These are phyloP conservation scores for Acanthopleura granulata DNA, from an alignment of 2,888 invertebrate species.

Conservation along the genomic window DNA sequence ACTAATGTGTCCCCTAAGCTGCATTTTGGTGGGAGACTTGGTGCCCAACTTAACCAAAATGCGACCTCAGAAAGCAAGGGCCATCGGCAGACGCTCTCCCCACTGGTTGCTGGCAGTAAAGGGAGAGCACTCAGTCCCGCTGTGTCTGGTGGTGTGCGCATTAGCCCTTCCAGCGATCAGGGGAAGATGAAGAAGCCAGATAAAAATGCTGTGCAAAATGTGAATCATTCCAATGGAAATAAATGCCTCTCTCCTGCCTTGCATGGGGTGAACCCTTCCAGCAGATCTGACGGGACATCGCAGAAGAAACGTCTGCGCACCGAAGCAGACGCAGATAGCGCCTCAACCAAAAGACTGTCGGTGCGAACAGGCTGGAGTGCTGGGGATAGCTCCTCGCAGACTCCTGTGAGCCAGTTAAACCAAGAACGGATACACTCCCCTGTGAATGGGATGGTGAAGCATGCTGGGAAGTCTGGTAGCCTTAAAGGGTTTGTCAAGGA, in stretches of 20 bases:
- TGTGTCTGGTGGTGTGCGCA: not conserved
- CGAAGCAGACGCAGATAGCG: not conserved
- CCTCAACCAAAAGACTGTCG: not conserved
- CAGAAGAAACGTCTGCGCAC: not conserved
- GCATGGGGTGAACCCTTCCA: not conserved
- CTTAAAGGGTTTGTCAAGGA: not conserved
- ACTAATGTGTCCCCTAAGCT: slow-evolving; percentile 4
- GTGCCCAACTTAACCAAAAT: not conserved
- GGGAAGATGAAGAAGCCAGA: not conserved
- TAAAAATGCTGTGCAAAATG: not conserved
- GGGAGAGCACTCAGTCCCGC: not conserved
- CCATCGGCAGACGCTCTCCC: not conserved
- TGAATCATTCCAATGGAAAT: slow-evolving; percentile 19
- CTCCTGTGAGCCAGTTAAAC: not conserved
- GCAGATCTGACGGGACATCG: not conserved
- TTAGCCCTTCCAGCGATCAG: not conserved
- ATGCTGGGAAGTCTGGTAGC: not conserved
- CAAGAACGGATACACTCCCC: not conserved
- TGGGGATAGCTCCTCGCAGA: not conserved
- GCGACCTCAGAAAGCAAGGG: not conserved
- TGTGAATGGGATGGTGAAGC: slow-evolving; percentile 2
- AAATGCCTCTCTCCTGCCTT: not conserved
- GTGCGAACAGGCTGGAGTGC: not conserved
- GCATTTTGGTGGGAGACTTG: not conserved
- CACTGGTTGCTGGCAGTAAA: not conserved